A percentile compares a stretch with the other conserved stretches of the same genome.
These are phyloP conservation scores for Druon quercuslanigerum DNA, from an alignment of 1,140 invertebrate species.

Conservation along the genomic window DNA sequence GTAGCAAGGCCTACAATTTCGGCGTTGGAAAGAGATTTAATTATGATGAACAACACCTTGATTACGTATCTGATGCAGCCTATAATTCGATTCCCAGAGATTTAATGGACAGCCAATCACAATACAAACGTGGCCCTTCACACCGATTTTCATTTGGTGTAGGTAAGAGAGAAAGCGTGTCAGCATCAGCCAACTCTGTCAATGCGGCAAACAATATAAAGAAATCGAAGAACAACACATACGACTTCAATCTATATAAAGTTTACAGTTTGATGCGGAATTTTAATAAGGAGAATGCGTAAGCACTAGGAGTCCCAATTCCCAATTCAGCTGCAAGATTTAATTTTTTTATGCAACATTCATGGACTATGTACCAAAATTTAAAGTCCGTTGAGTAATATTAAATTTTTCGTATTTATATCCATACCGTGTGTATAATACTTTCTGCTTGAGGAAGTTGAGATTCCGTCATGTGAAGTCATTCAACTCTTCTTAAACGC, in stretches of 20 bases:
- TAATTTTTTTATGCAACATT: background rate
- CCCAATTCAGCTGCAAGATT: background rate
- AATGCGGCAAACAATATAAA: background rate
- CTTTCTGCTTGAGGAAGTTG: no score
- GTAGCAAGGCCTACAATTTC: slow-evolving; percentile 73
- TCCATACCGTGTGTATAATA: no score
- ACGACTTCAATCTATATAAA: slow-evolving; percentile 5
- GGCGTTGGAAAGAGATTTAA: slow-evolving; percentile 71
- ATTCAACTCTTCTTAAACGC: no score
- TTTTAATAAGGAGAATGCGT: background rate
- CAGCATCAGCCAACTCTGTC: background rate
- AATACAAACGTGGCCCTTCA: background rate
- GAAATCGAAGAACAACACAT: slow-evolving; percentile 3
- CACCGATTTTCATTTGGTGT: slow-evolving; percentile 25
- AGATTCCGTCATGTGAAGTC: no score
- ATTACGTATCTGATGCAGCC: background rate
- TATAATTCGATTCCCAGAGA: background rate
- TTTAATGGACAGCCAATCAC: background rate
- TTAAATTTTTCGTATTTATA: no score
- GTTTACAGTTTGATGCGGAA: slow-evolving; percentile 3
- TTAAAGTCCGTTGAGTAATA: no score
- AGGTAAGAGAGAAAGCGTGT: background rate
- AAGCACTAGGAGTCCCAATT: background rate
- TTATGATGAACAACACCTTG: slow-evolving; percentile 36
- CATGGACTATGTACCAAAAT: background rate